Evolutionary conservation across 2,113 vertebrate species (phyloP).

Genomic region (Amphiprion percula): DNA sequence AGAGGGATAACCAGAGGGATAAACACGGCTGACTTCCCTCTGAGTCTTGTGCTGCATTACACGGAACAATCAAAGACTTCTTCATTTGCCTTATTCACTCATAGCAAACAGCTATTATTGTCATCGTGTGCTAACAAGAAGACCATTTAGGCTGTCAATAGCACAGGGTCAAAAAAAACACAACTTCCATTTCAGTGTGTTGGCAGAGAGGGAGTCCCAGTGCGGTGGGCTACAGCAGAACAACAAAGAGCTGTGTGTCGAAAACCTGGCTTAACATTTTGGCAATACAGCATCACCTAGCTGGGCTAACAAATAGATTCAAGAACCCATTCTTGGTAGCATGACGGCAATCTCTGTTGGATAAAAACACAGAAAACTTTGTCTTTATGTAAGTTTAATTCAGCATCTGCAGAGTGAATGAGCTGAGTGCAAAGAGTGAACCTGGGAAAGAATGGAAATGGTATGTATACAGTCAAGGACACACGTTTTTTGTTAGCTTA

Average conservation of each 20-base stretch:
- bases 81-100: constrained; percentile 50
- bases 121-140: constrained; percentile 18
- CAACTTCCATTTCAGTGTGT: not conserved
- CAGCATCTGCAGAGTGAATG: too few species aligned
- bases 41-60: constrained; percentile 56
- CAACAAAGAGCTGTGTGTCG: not conserved
- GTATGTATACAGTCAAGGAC: too few species aligned
- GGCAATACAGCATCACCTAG: too few species aligned
- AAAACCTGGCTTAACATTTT: not conserved
- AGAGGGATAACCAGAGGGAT: constrained; percentile 79
- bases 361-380: too few species aligned
- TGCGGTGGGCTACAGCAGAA: not conserved
- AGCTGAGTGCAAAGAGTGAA: too few species aligned
- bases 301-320: too few species aligned
- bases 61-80: constrained; percentile 52
- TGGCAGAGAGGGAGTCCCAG: not conserved
- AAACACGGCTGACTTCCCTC: constrained; percentile 74
- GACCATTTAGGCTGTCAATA: constrained; percentile 7
- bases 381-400: too few species aligned
- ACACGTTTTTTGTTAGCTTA: too few species aligned
- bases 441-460: too few species aligned
- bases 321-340: too few species aligned
- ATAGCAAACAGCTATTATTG: constrained; percentile 44
- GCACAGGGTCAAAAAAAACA: not conserved
- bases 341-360: too few species aligned